Evolutionary conservation across 2,797 vertebrate genomes (phyloP).

Genomic region (Danio choprae): DNA sequence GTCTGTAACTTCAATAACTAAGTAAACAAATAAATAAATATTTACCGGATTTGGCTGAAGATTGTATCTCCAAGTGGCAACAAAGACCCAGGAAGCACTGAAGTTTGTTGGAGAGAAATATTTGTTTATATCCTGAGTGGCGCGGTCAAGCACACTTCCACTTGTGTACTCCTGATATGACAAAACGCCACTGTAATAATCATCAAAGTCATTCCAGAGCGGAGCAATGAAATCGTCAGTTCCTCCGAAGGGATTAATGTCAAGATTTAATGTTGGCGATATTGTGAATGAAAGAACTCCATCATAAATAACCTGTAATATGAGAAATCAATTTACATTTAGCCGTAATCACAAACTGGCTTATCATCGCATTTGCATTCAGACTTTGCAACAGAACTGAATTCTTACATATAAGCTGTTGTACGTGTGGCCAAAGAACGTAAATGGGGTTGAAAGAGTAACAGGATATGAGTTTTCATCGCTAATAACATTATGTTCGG

Average conservation of each 20-base stretch:
- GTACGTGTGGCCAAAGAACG: background rate
- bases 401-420: background rate
- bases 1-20: no score
- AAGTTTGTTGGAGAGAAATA: background rate
- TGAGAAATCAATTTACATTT: background rate
- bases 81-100: slow-evolving; percentile 12
- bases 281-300: background rate
- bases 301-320: slow-evolving; percentile 10
- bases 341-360: no score
- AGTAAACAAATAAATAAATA: no score
- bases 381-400: background rate
- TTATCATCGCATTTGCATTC: background rate
- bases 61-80: slow-evolving; percentile 11
- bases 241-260: background rate
- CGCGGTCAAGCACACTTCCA: background rate
- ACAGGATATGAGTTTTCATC: background rate
- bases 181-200: background rate
- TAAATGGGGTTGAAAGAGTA: background rate
- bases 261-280: background rate
- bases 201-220: background rate
- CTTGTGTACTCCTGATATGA: background rate
- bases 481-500: background rate
- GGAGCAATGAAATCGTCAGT: background rate
- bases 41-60: background rate
- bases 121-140: background rate